Evolutionary conservation across 35 echinoderm and acorn worm species (phyloP), one percentile per base, ranked within the genome.

Genomic region (Anneissia japonica): DNA sequence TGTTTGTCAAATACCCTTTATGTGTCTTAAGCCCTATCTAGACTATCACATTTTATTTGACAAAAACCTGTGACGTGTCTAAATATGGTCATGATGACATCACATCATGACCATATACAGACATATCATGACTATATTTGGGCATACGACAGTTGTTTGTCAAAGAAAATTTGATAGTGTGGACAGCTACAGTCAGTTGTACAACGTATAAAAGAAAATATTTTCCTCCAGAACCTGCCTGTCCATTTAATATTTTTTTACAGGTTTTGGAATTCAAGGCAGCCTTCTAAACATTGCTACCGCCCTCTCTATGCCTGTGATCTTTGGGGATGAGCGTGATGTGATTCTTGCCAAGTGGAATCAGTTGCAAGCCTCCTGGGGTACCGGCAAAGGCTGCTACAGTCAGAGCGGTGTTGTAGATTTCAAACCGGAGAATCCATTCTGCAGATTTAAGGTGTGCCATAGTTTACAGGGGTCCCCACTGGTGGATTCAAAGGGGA

Each of bases 281-380:
- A 84, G 89, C 40, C 77, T 99, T 23, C 35, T 94, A 5, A 38
- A 86, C 0, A 83, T 93, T 11, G 92, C 90, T 10, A 91, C 80
- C 72, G 96, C 96, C 31, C 89, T 99, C 6, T 86, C 86, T 12
- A 85, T 99, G 73, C 96, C 96, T 13, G 86, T 77, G 55, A 92
- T 99, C 56, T 99, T 94, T 78, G 96, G 96, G 7, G 96, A 99
- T 46, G 89, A 94, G 80, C 91, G 96, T 73, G 96, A 94, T 55
- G 90, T 80, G 0, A 83, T 99, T 34, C 35, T 99, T 0, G 90
- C 86, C 21, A 99, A 94, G 56, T 99, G 96, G 96, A 99, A 99
- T 73, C 96, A 99, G 78, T 46, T 99, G 0, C 96, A 99, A 38
- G 96, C 96, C 5, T 99, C 94, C 84, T 99, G 96, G 96, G 96